A percentile compares a stretch with the other conserved stretches of the same genome.
phyloP scores from a whole-genome alignment of 2,113 vertebrate species.

The Orthochromis malagaraziensis region DNA sequence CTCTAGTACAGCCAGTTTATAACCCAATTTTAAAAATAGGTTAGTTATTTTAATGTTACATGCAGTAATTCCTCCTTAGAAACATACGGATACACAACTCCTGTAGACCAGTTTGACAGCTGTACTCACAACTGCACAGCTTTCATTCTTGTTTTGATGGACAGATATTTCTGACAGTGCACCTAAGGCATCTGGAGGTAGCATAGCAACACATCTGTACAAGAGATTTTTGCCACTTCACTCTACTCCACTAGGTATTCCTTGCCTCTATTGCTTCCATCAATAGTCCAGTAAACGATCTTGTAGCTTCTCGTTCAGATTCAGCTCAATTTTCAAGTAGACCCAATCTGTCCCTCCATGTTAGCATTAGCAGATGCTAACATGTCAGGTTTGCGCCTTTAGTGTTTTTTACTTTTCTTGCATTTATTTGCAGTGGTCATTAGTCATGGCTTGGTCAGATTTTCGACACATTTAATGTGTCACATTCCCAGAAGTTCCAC shows the following conservation, averaged over 20 bases:
- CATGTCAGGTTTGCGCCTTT: background rate
- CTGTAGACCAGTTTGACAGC: background rate
- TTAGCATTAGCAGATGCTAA: background rate
- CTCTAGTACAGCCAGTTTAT: background rate
- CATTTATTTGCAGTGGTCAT: rapidly evolving
- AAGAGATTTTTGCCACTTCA: background rate
- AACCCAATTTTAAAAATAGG: rapidly evolving
- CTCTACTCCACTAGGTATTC: background rate
- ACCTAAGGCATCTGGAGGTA: background rate
- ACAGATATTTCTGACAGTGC: background rate
- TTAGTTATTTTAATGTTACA: background rate
- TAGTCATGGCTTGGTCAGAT: background rate
- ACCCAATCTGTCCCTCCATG: background rate
- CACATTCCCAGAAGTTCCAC: background rate
- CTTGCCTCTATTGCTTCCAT: background rate
- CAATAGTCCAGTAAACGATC: background rate
- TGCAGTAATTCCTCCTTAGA: background rate
- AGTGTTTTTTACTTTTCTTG: background rate
- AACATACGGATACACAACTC: background rate
- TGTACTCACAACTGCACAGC: background rate
- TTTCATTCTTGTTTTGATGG: rapidly evolving
- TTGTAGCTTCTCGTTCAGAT: background rate
- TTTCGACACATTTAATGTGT: background rate
- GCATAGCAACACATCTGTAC: background rate
- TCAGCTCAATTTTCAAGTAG: background rate